phyloP scores from a whole-genome alignment of 1,140 invertebrate species.

The Tetragonula clypearis region DNA sequence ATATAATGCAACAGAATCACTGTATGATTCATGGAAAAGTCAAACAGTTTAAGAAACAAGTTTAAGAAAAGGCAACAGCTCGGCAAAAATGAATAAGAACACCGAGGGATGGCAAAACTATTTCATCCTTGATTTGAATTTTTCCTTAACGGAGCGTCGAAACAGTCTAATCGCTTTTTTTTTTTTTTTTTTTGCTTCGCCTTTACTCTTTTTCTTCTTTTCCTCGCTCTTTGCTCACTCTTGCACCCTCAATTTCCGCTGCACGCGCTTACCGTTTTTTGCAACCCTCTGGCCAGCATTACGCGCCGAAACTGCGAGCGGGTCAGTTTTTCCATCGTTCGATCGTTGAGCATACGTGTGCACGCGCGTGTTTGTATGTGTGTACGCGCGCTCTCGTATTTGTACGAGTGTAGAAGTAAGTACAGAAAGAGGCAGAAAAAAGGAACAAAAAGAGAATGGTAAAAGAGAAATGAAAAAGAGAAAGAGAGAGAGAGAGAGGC shows the following conservation, averaged over 20 bases:
- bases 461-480: not conserved
- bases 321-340: conserved; percentile 52
- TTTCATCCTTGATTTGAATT: conserved; percentile 31
- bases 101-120: not conserved
- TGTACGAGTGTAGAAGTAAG: not conserved
- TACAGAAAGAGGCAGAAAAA: not conserved
- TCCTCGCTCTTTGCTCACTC: not conserved
- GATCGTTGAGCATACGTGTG: conserved; percentile 3
- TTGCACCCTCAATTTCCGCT: not conserved
- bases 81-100: not conserved
- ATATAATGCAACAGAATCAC: not conserved
- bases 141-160: not conserved
- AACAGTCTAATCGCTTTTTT: conserved; percentile 6
- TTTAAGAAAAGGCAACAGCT: not conserved
- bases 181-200: conserved; percentile 20
- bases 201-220: not conserved
- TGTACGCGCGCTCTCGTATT: not conserved
- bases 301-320: conserved; percentile 52
- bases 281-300: conserved; percentile 34
- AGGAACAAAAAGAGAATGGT: conserved; percentile 1
- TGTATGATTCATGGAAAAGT: not conserved
- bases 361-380: not conserved
- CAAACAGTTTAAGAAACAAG: not conserved
- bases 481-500: conserved; percentile 9
- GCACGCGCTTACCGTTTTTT: conserved; percentile 40